Base-by-base conservation (phyloP, 2,797 vertebrate genomes). In the Myripristis jacobus region DNA sequence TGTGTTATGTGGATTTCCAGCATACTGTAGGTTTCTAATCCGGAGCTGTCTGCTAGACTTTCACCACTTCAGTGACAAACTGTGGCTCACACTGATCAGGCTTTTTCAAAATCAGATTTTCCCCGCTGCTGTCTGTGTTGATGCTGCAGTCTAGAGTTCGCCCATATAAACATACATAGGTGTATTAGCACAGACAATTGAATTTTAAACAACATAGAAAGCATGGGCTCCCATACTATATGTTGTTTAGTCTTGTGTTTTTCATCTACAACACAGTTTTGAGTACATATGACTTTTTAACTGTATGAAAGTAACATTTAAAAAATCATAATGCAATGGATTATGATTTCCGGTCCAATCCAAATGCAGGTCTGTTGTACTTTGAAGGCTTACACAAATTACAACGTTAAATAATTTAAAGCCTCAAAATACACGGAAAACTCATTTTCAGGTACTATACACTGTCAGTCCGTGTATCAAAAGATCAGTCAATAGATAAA, bases 1-100 rank as follows among this genome's bases (percentile, higher is more conserved):
- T 75, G 67, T 71, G 59, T 84, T 76, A 38, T 34, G 62, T 75
- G 25, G 18, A 73, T 63, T 72, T 72, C 43, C 52, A 63, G 63
- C 57, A 59, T 81, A 76, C 84, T 77, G 53, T 16, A 31, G 22
- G 22, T 66, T 73, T 82, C 38, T 53, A 36, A 18, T 46, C 46
- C 44, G 47, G 34, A 58, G 59, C 5, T 2, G 29, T 34, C 66
- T 60, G 22, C 51, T 27, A 18, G 43, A 36, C 53, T 21, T 70
- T 47, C 58, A 72, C 50, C 63, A 36, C 34, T 25, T 65, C 59
- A 31, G 29, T 31, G 29, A 31, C 8, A 31, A 31, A 31, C 29
- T 31, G 29, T 31, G 29, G 29, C 29, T 31, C 29, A 6, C 29
- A 31, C n/a, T n/a, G n/a, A n/a, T n/a, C n/a, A n/a, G n/a, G n/a